Percentiles rank a stretch among this genome's conserved stretches.
These are phyloP conservation scores for Phalacrocorax pelagicus DNA, from an alignment of 2,113 vertebrate species.

Conservation along the genomic window DNA sequence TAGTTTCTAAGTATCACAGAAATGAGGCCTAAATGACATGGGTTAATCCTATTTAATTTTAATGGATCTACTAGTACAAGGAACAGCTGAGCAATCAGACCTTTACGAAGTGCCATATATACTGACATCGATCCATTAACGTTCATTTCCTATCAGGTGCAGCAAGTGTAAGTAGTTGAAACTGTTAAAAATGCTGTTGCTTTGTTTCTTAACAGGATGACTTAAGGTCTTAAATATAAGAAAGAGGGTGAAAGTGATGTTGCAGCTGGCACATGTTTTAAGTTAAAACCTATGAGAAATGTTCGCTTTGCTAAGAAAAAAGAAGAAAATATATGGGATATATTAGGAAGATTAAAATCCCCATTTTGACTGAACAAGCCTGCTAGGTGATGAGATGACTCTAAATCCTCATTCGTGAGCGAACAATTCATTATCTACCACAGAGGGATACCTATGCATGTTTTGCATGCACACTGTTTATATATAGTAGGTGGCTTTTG, in stretches of 20 bases:
- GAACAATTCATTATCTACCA: background rate
- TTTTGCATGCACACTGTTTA: background rate
- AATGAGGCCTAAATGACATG: background rate
- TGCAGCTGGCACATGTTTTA: background rate
- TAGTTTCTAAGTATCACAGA: background rate
- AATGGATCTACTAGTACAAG: background rate
- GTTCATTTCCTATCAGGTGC: background rate
- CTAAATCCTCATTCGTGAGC: background rate
- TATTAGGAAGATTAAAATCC: background rate
- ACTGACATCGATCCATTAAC: background rate
- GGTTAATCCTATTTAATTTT: slow-evolving; percentile 6
- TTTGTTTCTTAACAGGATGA: background rate
- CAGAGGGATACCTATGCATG: background rate
- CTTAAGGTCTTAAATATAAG: background rate
- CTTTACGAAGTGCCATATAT: background rate
- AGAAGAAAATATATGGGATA: background rate
- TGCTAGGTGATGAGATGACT: background rate
- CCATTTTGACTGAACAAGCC: background rate
- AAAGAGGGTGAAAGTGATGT: background rate
- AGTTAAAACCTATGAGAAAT: background rate
- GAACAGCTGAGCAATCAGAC: slow-evolving; percentile 38
- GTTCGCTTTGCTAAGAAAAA: background rate
- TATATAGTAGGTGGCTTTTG: background rate
- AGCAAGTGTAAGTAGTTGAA: background rate
- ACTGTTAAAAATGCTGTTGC: background rate